Conservation (phyloP, 2,888 invertebrate species). For the Liopterus haemorrhoidalis region DNA sequence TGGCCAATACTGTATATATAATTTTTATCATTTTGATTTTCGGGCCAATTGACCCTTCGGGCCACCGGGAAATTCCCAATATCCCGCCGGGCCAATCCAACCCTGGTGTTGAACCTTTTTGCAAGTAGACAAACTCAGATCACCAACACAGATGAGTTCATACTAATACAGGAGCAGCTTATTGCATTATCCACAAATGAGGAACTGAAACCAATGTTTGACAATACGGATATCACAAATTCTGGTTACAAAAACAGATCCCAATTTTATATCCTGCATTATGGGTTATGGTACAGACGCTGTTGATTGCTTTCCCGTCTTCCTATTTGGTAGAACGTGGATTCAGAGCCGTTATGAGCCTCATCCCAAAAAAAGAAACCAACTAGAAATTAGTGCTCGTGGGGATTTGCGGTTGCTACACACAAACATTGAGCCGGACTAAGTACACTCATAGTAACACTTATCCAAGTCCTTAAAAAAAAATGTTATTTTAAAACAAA, state of each 20-base stretch:
- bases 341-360: conserved; percentile 20
- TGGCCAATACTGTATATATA: too few relatives aligned
- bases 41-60: too few relatives aligned
- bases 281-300: conserved; percentile 24
- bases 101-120: conserved; percentile 16
- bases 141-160: conserved; percentile 16
- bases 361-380: conserved; percentile 10
- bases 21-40: too few relatives aligned
- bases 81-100: too few relatives aligned
- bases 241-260: conserved; percentile 26
- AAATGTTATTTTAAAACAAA: conserved; percentile 7
- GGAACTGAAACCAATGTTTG: conserved; percentile 24
- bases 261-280: conserved; percentile 26
- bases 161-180: conserved; percentile 24
- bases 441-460: conserved; percentile 2
- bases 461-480: conserved; percentile 3
- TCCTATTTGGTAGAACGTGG: conserved; percentile 26
- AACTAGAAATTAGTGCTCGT: conserved; percentile 5
- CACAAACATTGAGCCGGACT: conserved; percentile 9
- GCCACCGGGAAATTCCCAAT: too few relatives aligned
- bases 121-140: conserved; percentile 6
- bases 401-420: conserved; percentile 5
- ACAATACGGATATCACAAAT: conserved; percentile 24
- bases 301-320: conserved; percentile 24
- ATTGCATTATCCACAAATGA: conserved; percentile 27